Conservation (phyloP, 2,888 invertebrate species). For the Ectropis crepuscularia region DNA sequence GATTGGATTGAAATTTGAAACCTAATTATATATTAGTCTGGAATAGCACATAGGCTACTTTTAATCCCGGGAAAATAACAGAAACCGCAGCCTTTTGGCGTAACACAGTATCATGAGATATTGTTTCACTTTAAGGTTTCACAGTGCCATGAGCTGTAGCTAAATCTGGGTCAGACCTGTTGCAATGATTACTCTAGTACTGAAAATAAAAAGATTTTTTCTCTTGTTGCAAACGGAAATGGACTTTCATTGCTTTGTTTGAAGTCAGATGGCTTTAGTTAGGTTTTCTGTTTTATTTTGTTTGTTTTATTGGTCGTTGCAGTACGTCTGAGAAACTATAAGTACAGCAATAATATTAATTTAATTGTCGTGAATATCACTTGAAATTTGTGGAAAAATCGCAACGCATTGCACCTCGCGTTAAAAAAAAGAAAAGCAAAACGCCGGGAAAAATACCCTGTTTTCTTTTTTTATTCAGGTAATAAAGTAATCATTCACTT, state of each 20-base stretch:
- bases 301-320: constrained; percentile 21
- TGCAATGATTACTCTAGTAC: constrained; percentile 39
- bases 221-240: constrained; percentile 29
- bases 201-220: constrained; percentile 38
- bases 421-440: no score
- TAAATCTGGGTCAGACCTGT: constrained; percentile 44
- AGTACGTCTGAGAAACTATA: background rate
- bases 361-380: no score
- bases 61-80: no score
- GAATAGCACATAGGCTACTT: background rate
- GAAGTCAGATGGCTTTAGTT: constrained; percentile 25
- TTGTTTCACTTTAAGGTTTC: constrained; percentile 8
- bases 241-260: constrained; percentile 29
- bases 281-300: constrained; percentile 23
- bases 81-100: no score
- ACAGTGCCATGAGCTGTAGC: constrained; percentile 26
- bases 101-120: background rate
- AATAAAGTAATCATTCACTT: no score
- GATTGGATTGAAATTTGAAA: no score
- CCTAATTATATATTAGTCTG: no score
- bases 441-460: no score
- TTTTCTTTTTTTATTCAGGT: no score
- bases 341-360: no score
- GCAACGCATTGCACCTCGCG: no score
- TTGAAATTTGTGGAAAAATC: no score